These are phyloP conservation scores for Todiramphus chloris DNA, from an alignment of 2,113 vertebrate species.

Conservation along the genomic window DNA sequence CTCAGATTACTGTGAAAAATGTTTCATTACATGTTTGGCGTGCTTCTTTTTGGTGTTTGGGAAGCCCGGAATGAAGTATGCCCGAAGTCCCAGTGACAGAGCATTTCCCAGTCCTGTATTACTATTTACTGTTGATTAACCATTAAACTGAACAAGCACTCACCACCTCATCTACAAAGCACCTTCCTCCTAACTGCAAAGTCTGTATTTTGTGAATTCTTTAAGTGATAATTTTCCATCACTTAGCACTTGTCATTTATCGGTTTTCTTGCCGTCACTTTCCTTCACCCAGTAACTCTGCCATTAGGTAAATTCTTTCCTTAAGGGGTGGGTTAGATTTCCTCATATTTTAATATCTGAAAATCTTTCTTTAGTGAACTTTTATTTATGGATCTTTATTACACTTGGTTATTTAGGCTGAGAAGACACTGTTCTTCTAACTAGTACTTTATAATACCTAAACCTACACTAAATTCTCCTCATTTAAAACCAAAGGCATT, in stretches of 20 bases:
- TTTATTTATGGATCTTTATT: background rate
- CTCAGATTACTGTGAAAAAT: background rate
- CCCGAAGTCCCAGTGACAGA: background rate
- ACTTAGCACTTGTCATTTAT: background rate
- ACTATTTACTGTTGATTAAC: background rate
- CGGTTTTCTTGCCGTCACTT: background rate
- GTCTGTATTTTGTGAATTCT: background rate
- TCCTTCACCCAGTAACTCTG: background rate
- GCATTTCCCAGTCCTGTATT: no score
- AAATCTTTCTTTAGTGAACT: no score
- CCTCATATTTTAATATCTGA: background rate
- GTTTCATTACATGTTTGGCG: fast-evolving
- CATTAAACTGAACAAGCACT: background rate
- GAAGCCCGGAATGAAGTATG: background rate
- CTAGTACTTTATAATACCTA: background rate
- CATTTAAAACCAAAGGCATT: background rate
- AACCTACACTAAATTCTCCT: background rate
- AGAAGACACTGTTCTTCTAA: background rate
- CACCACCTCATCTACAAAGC: background rate
- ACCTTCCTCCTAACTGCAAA: background rate
- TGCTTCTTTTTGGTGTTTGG: background rate
- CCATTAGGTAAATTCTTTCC: background rate
- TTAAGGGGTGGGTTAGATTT: background rate
- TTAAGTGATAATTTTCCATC: background rate
- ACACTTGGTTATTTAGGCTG: background rate